These are phyloP conservation scores for Diglossa cyanea DNA, from an alignment of 2,797 vertebrate species.

Conservation along the genomic window DNA sequence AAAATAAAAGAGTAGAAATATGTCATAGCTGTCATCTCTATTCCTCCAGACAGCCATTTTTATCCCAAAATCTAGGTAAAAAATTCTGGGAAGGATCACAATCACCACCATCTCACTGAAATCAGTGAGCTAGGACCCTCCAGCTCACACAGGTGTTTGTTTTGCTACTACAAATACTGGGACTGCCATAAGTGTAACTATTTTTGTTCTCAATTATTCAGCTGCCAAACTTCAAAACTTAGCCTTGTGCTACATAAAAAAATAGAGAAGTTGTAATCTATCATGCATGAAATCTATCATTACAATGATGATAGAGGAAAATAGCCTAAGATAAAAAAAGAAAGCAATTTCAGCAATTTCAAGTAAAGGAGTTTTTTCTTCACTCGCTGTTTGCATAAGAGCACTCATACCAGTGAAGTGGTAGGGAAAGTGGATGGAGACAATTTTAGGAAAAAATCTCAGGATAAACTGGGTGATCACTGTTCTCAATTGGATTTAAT, in stretches of 20 bases:
- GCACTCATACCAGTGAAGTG: neutral
- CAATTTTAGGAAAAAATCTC: neutral
- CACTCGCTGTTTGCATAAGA: neutral
- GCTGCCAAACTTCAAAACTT: neutral
- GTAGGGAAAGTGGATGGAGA: neutral
- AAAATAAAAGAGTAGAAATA: neutral
- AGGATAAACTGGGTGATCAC: neutral
- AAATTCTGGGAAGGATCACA: neutral
- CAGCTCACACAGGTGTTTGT: neutral
- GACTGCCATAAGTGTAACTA: rapidly evolving
- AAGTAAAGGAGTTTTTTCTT: neutral
- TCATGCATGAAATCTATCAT: neutral
- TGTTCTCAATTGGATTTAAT: neutral
- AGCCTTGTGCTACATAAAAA: neutral
- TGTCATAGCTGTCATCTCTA: neutral
- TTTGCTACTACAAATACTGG: neutral
- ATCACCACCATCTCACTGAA: neutral
- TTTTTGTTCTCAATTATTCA: neutral
- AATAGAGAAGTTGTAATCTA: neutral
- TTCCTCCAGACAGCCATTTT: neutral
- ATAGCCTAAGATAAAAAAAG: neutral
- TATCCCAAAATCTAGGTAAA: neutral
- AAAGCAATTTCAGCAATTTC: neutral
- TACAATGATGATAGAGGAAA: neutral
- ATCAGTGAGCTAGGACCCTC: neutral